Evolutionary conservation across 2,797 vertebrate genomes (phyloP).

Genomic region (Apodemus agrarius): DNA sequence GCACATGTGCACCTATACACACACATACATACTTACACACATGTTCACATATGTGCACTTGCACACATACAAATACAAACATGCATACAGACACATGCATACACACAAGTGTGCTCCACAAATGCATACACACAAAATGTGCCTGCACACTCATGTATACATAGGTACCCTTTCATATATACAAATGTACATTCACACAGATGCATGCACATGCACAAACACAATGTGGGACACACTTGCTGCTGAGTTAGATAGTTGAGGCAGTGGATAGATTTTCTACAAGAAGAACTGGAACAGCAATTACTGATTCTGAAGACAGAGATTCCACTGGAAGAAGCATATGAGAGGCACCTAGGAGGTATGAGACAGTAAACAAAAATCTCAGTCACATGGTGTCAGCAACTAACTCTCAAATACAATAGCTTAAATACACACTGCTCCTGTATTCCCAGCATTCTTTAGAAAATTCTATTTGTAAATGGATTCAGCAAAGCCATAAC

Average conservation of each 20-base stretch:
- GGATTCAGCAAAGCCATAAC: background rate
- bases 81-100: background rate
- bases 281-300: background rate
- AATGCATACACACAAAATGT: background rate
- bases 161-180: too few relatives aligned
- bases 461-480: too few relatives aligned
- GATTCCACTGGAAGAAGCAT: background rate
- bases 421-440: background rate
- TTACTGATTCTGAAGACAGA: background rate
- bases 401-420: background rate
- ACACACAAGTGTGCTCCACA: background rate
- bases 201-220: background rate
- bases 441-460: background rate
- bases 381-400: background rate
- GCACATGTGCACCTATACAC: background rate
- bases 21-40: background rate
- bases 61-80: background rate
- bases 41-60: background rate
- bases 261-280: background rate
- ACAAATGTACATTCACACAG: background rate
- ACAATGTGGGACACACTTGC: background rate
- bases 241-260: background rate
- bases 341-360: background rate
- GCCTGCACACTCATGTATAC: background rate
- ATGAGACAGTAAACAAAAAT: background rate